Evolutionary conservation across 2,113 vertebrate species (phyloP).

Genomic region (Centropus unirufus): DNA sequence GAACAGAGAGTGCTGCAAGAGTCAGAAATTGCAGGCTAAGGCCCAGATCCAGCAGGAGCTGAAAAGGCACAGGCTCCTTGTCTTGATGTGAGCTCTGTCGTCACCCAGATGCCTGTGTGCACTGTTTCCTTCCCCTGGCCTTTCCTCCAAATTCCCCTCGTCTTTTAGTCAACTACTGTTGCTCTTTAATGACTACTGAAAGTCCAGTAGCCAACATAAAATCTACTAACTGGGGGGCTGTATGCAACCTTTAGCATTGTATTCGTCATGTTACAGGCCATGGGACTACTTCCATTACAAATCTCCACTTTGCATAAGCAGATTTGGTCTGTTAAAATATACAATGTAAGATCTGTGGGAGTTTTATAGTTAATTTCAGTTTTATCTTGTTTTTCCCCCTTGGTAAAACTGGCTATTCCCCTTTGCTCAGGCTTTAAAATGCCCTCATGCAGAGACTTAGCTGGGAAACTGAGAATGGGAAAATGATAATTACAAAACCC

Average conservation of each 20-base stretch:
- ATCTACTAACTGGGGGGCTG: background rate
- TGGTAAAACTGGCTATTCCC: background rate
- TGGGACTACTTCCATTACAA: background rate
- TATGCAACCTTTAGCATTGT: background rate
- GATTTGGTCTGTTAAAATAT: background rate
- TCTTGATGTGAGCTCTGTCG: background rate
- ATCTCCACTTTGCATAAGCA: background rate
- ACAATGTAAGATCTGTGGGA: background rate
- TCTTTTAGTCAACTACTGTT: background rate
- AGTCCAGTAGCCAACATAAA: background rate
- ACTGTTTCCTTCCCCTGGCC: background rate
- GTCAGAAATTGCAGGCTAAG: background rate
- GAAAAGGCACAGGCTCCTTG: background rate
- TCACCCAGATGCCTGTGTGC: background rate
- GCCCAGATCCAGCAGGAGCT: background rate
- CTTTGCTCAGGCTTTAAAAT: background rate
- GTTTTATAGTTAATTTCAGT: background rate
- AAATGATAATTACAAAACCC: background rate
- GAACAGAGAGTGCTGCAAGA: background rate
- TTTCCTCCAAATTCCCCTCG: background rate
- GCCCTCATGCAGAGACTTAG: background rate
- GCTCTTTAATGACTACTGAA: background rate
- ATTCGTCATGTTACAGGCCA: background rate
- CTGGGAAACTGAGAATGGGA: background rate
- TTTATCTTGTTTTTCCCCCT: background rate